These are phyloP conservation scores for Hoplodrina ambigua DNA, from an alignment of 2,888 invertebrate genomes.

Conservation along the genomic window DNA sequence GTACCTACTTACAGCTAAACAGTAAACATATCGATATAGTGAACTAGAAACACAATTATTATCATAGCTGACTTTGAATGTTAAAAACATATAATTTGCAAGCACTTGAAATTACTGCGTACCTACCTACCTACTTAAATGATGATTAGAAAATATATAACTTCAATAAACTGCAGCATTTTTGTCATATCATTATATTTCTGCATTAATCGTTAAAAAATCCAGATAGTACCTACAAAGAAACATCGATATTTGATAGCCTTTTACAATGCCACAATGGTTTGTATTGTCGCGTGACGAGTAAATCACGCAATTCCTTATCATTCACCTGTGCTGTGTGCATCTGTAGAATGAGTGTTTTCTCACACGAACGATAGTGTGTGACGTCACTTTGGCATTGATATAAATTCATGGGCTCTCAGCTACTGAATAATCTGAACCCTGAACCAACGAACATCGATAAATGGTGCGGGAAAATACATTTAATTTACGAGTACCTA, in stretches of 20 bases:
- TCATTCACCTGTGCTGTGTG: constrained; percentile 48
- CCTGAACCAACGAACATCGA: constrained; percentile 8
- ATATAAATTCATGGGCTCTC: constrained; percentile 56
- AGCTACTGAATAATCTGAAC: constrained; percentile 43
- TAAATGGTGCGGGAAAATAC: too few species aligned
- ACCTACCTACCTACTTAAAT: too few species aligned
- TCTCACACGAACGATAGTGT: constrained; percentile 38
- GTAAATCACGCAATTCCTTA: constrained; percentile 52
- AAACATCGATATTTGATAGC: constrained; percentile 17
- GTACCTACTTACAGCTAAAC: too few species aligned
- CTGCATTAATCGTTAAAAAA: constrained; percentile 8
- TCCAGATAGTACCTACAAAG: not conserved
- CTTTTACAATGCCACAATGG: constrained; percentile 2
- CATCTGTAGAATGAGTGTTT: constrained; percentile 42
- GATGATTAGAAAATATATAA: not conserved
- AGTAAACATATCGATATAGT: not conserved
- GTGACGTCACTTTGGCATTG: constrained; percentile 62
- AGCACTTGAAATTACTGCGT: not conserved
- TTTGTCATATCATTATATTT: not conserved
- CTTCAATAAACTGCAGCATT: not conserved
- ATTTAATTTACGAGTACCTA: too few species aligned
- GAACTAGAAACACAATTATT: constrained; percentile 14
- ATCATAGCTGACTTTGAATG: constrained; percentile 12
- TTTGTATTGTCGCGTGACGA: constrained; percentile 44
- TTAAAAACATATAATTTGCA: constrained; percentile 1